A percentile compares a stretch with the other conserved stretches of the same genome.
phyloP scores from a whole-genome alignment of 2,888 invertebrate species.

The Microplitis manilae region DNA sequence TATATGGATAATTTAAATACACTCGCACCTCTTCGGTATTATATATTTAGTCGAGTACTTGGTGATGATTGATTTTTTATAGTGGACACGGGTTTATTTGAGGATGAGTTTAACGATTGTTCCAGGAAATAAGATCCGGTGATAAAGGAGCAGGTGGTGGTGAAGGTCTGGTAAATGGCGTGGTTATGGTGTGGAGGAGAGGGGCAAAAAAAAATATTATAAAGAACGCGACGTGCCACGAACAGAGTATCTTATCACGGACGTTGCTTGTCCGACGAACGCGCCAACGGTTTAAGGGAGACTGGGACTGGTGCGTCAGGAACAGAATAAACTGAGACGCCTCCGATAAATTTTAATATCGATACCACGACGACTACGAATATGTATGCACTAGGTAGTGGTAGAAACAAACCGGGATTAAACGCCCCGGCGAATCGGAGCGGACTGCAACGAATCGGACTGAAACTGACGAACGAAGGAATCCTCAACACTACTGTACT shows the following conservation, averaged over 20 bases:
- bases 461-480: neutral
- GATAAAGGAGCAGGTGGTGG: slow-evolving; percentile 40
- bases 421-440: slow-evolving; percentile 43
- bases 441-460: slow-evolving; percentile 44
- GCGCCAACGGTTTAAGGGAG: slow-evolving; percentile 67
- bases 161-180: slow-evolving; percentile 47
- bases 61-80: slow-evolving; percentile 4
- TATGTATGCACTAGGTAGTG: neutral
- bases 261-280: slow-evolving; percentile 50
- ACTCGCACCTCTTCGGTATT: slow-evolving; percentile 15
- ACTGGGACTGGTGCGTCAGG: slow-evolving; percentile 54
- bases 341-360: slow-evolving; percentile 41
- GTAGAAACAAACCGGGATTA: slow-evolving; percentile 19
- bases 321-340: slow-evolving; percentile 35
- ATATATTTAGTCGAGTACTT: neutral
- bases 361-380: slow-evolving; percentile 8
- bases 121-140: slow-evolving; percentile 5
- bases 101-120: slow-evolving; percentile 23
- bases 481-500: neutral
- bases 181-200: slow-evolving; percentile 52
- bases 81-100: slow-evolving; percentile 25
- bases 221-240: slow-evolving; percentile 60
- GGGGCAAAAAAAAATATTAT: slow-evolving; percentile 61
- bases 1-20: slow-evolving; percentile 11
- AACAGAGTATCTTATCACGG: slow-evolving; percentile 49